Evolutionary conservation across 1,140 invertebrate species (phyloP).

Genomic region (Patella vulgata): DNA sequence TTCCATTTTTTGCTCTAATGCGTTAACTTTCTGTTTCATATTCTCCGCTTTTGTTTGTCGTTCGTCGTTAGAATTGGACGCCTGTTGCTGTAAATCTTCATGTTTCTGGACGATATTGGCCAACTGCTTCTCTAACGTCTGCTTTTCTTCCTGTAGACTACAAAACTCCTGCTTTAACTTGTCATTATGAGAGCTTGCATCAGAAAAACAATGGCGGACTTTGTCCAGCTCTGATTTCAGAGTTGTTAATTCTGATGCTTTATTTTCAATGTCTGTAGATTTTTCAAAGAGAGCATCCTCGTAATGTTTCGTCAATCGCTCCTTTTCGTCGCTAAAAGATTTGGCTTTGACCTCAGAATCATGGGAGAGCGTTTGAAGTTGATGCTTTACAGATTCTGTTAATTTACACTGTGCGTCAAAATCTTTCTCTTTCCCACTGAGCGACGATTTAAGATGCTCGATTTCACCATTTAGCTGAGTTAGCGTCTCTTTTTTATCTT

Average conservation of each 20-base stretch:
- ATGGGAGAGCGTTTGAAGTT: not conserved
- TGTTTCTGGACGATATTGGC: conserved; percentile 16
- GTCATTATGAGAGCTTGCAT: not conserved
- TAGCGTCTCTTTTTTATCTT: no score
- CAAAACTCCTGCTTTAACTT: not conserved
- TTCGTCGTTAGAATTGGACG: conserved; percentile 8
- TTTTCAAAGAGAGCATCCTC: conserved; percentile 1
- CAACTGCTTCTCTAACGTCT: conserved; percentile 1
- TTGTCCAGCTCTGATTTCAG: conserved; percentile 21
- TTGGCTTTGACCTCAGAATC: not conserved
- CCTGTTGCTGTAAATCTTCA: conserved; percentile 1
- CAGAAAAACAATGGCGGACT: conserved; percentile 12
- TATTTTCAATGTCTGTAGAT: conserved; percentile 6
- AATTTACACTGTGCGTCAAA: conserved; percentile 1
- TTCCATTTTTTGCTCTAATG: not conserved
- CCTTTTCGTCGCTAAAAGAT: conserved; percentile 4
- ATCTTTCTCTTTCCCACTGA: not conserved
- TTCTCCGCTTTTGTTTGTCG: conserved; percentile 7
- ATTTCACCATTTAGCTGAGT: not conserved
- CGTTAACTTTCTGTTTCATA: not conserved
- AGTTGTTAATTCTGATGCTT: conserved; percentile 10
- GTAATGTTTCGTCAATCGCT: conserved; percentile 1
- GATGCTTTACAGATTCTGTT: not conserved
- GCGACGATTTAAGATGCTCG: not conserved
- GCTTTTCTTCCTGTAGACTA: conserved; percentile 10